These are phyloP conservation scores for Zosterops hypoxanthus DNA, from an alignment of 2,113 vertebrate species.

Conservation along the genomic window DNA sequence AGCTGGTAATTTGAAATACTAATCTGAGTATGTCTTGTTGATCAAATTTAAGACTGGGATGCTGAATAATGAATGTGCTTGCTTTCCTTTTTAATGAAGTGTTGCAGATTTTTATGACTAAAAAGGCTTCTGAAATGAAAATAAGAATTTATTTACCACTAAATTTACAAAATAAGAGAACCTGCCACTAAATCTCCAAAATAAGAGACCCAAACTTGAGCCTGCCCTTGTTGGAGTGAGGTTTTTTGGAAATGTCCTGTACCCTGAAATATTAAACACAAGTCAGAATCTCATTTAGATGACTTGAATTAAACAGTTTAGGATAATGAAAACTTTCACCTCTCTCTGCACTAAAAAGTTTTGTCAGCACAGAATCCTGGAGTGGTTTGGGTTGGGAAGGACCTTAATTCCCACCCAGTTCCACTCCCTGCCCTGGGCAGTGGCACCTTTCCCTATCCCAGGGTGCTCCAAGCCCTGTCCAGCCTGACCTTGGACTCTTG, in stretches of 20 bases:
- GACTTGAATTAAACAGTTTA: not conserved
- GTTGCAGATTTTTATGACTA: not conserved
- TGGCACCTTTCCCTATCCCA: not conserved
- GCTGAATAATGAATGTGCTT: not conserved
- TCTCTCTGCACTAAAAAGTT: not conserved
- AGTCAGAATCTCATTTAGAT: not conserved
- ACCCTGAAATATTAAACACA: not conserved
- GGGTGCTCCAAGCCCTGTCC: not conserved
- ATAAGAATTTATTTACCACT: not conserved
- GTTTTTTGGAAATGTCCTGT: not conserved
- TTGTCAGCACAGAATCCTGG: not conserved
- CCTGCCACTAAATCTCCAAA: not conserved
- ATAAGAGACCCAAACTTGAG: not conserved
- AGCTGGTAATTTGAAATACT: not conserved
- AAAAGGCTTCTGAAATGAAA: not conserved
- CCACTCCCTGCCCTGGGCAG: not conserved
- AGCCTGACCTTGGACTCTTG: rapidly evolving
- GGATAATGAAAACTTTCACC: not conserved
- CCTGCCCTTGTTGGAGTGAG: not conserved
- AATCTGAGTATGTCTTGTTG: not conserved
- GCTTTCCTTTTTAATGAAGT: not conserved
- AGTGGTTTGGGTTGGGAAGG: not conserved
- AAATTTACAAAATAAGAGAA: not conserved
- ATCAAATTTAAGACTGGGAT: not conserved
- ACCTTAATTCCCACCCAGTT: rapidly evolving